Evolutionary conservation across 2,888 invertebrate genomes (phyloP).

Genomic region (Drosophila mercatorum): DNA sequence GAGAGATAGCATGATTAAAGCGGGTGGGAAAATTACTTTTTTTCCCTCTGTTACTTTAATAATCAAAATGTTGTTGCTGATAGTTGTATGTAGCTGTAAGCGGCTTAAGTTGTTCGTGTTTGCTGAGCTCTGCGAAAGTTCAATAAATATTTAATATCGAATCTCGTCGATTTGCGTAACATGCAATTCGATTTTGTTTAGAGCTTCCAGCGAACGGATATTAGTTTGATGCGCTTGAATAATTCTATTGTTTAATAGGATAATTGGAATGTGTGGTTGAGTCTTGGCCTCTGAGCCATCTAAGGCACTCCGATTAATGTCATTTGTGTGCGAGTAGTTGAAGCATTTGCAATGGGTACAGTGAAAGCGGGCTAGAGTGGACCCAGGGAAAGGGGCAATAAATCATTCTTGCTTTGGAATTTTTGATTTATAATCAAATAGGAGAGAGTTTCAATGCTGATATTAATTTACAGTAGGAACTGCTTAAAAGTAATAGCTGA

Average conservation of each 20-base stretch:
- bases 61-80: slow-evolving; percentile 12
- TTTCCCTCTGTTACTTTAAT: slow-evolving; percentile 9
- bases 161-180: slow-evolving; percentile 42
- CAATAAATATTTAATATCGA: slow-evolving; percentile 59
- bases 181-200: slow-evolving; percentile 35
- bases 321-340: background rate
- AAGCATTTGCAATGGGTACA: background rate
- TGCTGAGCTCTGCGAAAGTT: slow-evolving; percentile 18
- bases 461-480: background rate
- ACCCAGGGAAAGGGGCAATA: background rate
- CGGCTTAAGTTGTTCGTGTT: slow-evolving; percentile 32
- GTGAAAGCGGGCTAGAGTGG: background rate
- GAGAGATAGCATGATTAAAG: background rate
- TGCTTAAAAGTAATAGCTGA: background rate
- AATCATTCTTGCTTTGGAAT: background rate
- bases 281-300: background rate
- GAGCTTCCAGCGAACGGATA: slow-evolving; percentile 21
- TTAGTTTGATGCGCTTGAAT: slow-evolving; percentile 21
- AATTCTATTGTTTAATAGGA: slow-evolving; percentile 1
- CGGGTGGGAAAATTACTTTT: slow-evolving; percentile 10
- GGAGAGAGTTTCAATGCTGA: background rate
- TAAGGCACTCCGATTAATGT: background rate
- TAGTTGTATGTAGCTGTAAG: slow-evolving; percentile 15
- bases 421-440: background rate
- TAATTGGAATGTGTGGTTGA: background rate